These are phyloP conservation scores for Takifugu ocellatus DNA, from an alignment of 2,797 vertebrate species.

Conservation along the genomic window DNA sequence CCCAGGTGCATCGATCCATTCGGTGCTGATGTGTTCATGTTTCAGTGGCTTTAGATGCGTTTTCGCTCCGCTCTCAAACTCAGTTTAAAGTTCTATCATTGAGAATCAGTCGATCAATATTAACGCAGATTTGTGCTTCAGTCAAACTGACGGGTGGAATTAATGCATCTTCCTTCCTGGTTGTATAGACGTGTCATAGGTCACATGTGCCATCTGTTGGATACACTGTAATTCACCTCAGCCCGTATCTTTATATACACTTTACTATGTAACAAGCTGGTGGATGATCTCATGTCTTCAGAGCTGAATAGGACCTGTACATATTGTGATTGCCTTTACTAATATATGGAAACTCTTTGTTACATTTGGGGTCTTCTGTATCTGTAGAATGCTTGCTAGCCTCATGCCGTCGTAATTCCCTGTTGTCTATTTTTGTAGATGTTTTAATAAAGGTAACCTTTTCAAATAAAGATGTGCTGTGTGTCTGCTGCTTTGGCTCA, in stretches of 20 bases:
- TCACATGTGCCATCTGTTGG: constrained; percentile 67
- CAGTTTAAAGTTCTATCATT: constrained; percentile 21
- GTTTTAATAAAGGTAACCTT: constrained; percentile 82
- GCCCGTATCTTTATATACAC: constrained; percentile 67
- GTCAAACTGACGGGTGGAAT: constrained; percentile 13
- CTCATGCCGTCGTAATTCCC: constrained; percentile 67
- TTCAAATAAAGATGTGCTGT: constrained; percentile 59
- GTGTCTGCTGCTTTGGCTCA: neutral
- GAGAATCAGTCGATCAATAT: constrained; percentile 17
- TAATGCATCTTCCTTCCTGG: constrained; percentile 38
- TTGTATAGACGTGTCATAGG: constrained; percentile 39
- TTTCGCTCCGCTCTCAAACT: constrained; percentile 24
- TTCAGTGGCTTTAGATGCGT: constrained; percentile 18
- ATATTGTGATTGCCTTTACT: constrained; percentile 89
- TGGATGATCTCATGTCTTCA: constrained; percentile 66
- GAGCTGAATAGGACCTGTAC: constrained; percentile 79
- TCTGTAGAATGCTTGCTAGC: constrained; percentile 74
- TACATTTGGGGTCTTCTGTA: constrained; percentile 66
- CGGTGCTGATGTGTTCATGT: no score
- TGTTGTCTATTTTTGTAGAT: constrained; percentile 80
- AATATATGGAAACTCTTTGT: constrained; percentile 81
- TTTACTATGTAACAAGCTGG: constrained; percentile 53
- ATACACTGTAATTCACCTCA: constrained; percentile 75
- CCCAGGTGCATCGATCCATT: no score
- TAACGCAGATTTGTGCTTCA: neutral